phyloP scores from a whole-genome alignment of 2,888 invertebrate species.

The Fragum whitleyi region DNA sequence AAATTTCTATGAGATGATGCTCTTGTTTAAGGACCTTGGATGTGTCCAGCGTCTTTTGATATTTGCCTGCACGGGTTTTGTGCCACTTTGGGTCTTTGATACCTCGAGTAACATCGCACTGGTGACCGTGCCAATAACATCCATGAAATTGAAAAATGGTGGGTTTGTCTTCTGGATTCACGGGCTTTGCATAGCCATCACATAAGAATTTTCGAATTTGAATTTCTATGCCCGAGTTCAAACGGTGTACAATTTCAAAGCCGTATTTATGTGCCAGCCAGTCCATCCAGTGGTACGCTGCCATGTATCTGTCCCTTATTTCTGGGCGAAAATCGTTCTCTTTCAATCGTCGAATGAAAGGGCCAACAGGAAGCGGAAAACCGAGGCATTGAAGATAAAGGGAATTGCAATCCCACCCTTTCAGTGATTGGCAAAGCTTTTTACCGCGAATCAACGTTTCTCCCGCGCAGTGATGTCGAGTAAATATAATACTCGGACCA shows the following conservation, averaged over 20 bases:
- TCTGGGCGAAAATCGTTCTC: slow-evolving; percentile 57
- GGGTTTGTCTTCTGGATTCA: slow-evolving; percentile 15
- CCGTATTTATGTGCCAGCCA: slow-evolving; percentile 24
- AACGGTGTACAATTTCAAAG: slow-evolving; percentile 31
- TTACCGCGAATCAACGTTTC: slow-evolving; percentile 44
- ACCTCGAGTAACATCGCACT: slow-evolving; percentile 2
- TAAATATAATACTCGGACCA: too few species aligned
- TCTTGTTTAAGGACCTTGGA: slow-evolving; percentile 6
- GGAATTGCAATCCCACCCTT: slow-evolving; percentile 61
- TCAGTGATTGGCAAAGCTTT: slow-evolving; percentile 43
- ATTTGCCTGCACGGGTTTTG: slow-evolving; percentile 15
- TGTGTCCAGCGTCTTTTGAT: slow-evolving; percentile 28
- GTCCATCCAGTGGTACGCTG: too few species aligned
- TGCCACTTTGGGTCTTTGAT: slow-evolving; percentile 15
- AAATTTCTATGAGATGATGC: slow-evolving; percentile 46
- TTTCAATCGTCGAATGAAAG: slow-evolving; percentile 39
- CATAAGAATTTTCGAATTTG: slow-evolving; percentile 44
- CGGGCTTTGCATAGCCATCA: slow-evolving; percentile 40
- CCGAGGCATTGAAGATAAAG: slow-evolving; percentile 51
- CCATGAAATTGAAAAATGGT: slow-evolving; percentile 55
- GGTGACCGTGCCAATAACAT: too few species aligned
- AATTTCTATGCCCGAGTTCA: slow-evolving; percentile 40
- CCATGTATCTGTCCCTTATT: slow-evolving; percentile 46
- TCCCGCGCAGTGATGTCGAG: slow-evolving; percentile 34
- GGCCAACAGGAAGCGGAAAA: slow-evolving; percentile 50